These are phyloP conservation scores for Eutolmus rufibarbis DNA, from an alignment of 2,888 invertebrate species.

Conservation along the genomic window DNA sequence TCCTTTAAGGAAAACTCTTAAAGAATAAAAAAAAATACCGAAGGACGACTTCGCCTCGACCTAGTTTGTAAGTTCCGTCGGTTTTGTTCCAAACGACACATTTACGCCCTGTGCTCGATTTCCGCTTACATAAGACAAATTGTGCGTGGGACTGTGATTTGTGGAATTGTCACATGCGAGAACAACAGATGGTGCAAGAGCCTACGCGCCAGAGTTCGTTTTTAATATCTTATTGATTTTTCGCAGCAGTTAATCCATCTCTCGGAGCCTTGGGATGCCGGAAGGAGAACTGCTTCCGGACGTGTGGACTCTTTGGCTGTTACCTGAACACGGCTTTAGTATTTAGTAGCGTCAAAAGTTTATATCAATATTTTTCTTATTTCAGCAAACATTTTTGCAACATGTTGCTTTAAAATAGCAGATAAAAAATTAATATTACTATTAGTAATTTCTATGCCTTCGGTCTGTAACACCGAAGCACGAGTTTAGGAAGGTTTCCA, in stretches of 20 bases:
- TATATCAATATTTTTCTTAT: too few species aligned
- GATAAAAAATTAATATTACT: too few species aligned
- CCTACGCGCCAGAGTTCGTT: neutral
- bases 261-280: neutral
- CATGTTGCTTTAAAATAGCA: too few species aligned
- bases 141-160: neutral
- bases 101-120: neutral
- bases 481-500: too few species aligned
- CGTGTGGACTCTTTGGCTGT: neutral
- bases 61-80: neutral
- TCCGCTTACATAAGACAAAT: neutral
- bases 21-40: neutral
- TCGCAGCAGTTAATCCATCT: neutral
- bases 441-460: too few species aligned
- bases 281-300: neutral
- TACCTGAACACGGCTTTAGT: neutral
- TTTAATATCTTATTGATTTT: neutral
- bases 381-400: too few species aligned
- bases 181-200: neutral
- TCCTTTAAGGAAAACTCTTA: neutral
- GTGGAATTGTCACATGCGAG: neutral
- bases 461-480: too few species aligned
- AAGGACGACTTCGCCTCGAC: neutral
- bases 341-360: too few species aligned
- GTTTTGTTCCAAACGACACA: neutral